Evolutionary conservation across 2,797 vertebrate genomes (phyloP).

Genomic region (Antennarius maculatus): DNA sequence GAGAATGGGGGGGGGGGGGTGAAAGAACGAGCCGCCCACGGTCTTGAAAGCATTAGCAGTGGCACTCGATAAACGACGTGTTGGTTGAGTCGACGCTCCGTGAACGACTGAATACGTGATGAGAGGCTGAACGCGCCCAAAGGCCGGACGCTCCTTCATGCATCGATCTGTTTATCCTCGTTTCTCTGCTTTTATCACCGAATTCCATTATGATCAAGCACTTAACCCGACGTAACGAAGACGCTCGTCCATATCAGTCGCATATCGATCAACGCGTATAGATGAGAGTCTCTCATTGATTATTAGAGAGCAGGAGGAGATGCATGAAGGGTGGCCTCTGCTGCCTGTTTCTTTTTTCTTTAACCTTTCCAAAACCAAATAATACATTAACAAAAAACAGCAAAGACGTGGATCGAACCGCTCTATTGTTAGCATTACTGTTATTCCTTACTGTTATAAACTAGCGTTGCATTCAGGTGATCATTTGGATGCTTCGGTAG

Average conservation of each 20-base stretch:
- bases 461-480: no score
- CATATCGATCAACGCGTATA: conserved; percentile 14
- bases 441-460: no score
- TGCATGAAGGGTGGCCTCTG: neutral
- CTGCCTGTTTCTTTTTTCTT: neutral
- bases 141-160: conserved; percentile 1
- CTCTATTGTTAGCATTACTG: no score
- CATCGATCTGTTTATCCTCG: conserved; percentile 41
- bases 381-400: no score
- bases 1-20: conserved; percentile 3
- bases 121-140: conserved; percentile 7
- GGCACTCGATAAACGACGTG: conserved; percentile 15
- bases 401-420: no score
- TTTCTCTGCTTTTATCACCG: conserved; percentile 25
- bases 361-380: no score
- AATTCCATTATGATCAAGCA: conserved; percentile 11
- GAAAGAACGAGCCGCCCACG: conserved; percentile 8
- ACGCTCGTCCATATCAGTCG: neutral
- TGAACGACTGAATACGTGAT: conserved; percentile 28
- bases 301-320: conserved; percentile 4
- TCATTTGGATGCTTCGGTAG: no score
- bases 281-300: conserved; percentile 15
- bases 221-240: neutral
- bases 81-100: neutral
- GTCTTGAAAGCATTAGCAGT: conserved; percentile 23